Conservation (phyloP, 2,888 invertebrate species). For the Stratiomys singularior region DNA sequence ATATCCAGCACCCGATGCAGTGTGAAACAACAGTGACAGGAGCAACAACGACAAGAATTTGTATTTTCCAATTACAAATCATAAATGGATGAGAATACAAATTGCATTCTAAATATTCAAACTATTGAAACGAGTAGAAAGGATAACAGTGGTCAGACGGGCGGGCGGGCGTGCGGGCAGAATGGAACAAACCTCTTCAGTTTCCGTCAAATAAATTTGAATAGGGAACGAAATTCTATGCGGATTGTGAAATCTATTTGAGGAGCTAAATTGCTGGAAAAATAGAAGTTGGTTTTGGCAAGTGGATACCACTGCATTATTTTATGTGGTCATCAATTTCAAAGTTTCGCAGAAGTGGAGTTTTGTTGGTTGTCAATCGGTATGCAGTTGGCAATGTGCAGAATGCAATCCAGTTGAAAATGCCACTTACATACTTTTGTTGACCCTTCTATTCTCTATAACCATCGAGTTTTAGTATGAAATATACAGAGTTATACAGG, state of each 20-base stretch:
- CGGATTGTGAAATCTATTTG: background rate
- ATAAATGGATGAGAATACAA: background rate
- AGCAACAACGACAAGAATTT: constrained; percentile 3
- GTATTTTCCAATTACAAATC: constrained; percentile 8
- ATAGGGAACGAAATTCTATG: too few relatives aligned
- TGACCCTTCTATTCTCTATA: too few relatives aligned
- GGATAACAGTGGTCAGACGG: background rate
- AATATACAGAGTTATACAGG: too few relatives aligned
- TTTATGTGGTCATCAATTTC: constrained; percentile 33
- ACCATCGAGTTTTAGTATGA: too few relatives aligned
- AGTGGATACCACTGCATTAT: constrained; percentile 21
- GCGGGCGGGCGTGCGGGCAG: background rate
- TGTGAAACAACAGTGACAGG: background rate
- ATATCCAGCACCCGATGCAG: background rate
- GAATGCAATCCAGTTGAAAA: constrained; percentile 32
- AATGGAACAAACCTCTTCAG: too few relatives aligned
- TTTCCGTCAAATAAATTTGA: background rate
- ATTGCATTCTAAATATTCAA: background rate
- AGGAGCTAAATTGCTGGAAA: background rate
- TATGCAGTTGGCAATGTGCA: constrained; percentile 12
- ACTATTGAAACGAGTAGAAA: background rate
- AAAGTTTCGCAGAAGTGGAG: constrained; percentile 31
- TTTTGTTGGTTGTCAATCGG: constrained; percentile 42
- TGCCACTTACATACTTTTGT: constrained; percentile 40
- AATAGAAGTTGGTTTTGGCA: background rate